Conservation (phyloP, 1,140 invertebrate species). For the Mya arenaria region DNA sequence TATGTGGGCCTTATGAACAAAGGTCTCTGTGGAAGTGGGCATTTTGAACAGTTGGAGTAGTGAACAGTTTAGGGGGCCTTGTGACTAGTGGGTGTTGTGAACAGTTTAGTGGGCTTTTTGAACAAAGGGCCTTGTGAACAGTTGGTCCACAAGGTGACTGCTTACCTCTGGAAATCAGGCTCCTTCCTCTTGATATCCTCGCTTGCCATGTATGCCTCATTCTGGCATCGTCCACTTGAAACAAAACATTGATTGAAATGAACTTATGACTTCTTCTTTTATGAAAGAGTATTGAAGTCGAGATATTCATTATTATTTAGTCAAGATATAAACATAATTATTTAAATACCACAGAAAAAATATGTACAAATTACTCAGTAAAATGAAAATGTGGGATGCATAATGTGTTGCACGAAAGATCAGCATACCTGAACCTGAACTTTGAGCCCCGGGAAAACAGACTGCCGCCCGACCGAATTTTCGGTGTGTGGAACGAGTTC, state of each 20-base stretch:
- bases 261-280: no score
- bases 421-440: conserved; percentile 86
- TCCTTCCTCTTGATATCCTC: conserved; percentile 74
- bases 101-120: not conserved
- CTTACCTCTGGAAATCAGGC: conserved; percentile 72
- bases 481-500: conserved; percentile 91
- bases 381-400: not conserved
- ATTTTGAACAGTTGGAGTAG: no score
- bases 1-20: no score
- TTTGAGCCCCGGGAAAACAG: conserved; percentile 97
- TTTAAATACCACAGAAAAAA: not conserved
- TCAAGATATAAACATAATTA: conserved; percentile 20
- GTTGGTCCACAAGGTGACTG: not conserved
- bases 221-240: conserved; percentile 78
- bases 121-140: no score
- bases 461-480: conserved; percentile 94
- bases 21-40: no score
- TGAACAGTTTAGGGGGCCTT: no score
- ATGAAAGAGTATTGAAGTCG: no score
- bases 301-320: not conserved
- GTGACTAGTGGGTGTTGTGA: not conserved
- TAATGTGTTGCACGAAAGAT: not conserved
- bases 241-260: no score
- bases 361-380: not conserved
- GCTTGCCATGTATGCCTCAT: conserved; percentile 75